phyloP scores from a whole-genome alignment of 1,140 invertebrate genomes.

The Maniola jurtina region DNA sequence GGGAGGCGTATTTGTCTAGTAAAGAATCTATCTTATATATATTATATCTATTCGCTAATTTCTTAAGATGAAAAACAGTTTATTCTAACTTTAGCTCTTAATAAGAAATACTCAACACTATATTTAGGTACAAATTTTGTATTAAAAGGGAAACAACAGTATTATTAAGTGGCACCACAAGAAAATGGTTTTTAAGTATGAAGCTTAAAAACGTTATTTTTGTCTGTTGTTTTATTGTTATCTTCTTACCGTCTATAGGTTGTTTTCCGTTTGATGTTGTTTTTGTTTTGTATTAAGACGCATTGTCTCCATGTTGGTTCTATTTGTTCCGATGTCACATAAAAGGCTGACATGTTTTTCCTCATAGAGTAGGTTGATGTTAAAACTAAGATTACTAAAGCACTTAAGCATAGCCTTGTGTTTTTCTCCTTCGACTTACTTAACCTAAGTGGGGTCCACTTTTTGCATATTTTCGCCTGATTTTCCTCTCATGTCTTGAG shows the following conservation, averaged over 20 bases:
- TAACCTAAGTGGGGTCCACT: too few relatives aligned
- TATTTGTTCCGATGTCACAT: conserved; percentile 23
- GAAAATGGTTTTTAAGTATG: conserved; percentile 36
- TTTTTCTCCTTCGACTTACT: background rate
- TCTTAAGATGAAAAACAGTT: too few relatives aligned
- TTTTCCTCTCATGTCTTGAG: too few relatives aligned
- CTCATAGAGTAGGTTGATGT: conserved; percentile 21
- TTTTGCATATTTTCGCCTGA: too few relatives aligned
- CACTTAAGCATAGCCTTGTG: background rate
- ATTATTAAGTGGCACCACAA: conserved; percentile 15
- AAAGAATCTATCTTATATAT: too few relatives aligned
- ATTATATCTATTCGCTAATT: too few relatives aligned
- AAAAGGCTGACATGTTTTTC: conserved; percentile 33
- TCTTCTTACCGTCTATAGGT: conserved; percentile 32
- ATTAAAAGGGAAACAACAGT: background rate
- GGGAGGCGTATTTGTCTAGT: too few relatives aligned
- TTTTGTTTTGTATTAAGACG: conserved; percentile 30
- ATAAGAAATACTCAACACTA: too few relatives aligned
- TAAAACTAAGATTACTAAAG: conserved; percentile 18
- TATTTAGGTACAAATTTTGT: background rate
- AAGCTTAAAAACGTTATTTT: conserved; percentile 32
- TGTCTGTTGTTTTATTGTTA: conserved; percentile 40
- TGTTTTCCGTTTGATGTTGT: conserved; percentile 37
- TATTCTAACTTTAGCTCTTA: too few relatives aligned
- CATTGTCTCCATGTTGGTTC: conserved; percentile 22